Conservation (phyloP, 2,797 vertebrate genomes). For the Agapornis canus region DNA sequence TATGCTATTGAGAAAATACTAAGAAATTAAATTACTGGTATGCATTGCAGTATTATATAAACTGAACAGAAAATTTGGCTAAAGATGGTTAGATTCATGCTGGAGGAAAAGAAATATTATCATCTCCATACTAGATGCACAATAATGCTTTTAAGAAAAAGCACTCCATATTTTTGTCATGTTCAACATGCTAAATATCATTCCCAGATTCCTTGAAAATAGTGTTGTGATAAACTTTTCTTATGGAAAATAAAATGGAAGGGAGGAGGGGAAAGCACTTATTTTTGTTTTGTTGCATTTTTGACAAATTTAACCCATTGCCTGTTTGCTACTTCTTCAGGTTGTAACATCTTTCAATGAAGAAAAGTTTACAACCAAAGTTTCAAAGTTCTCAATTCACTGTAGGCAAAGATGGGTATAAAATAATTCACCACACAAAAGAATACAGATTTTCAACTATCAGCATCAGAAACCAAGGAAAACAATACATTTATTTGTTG, state of each 20-base stretch:
- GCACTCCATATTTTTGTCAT: background rate
- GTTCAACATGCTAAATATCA: background rate
- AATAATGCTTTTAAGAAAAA: background rate
- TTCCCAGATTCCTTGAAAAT: background rate
- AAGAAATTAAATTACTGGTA: background rate
- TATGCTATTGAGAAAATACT: background rate
- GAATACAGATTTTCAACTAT: conserved; percentile 31
- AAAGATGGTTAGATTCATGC: background rate
- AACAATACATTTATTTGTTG: conserved; percentile 55
- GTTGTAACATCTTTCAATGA: background rate
- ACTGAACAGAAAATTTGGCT: background rate
- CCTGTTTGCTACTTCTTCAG: background rate
- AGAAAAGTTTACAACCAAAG: background rate
- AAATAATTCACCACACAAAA: background rate
- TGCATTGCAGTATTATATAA: background rate
- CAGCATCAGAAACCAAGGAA: conserved; percentile 45
- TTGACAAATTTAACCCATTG: background rate
- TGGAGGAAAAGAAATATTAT: background rate
- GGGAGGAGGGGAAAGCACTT: rapidly evolving
- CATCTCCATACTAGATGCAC: background rate
- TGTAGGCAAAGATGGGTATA: background rate
- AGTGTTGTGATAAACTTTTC: background rate
- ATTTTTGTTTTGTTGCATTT: background rate
- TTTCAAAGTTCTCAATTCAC: background rate
- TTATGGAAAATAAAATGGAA: rapidly evolving